Percentiles rank a stretch among this genome's conserved stretches.
phyloP scores from a whole-genome alignment of 1,140 invertebrate species.

The Nephotettix cincticeps region DNA sequence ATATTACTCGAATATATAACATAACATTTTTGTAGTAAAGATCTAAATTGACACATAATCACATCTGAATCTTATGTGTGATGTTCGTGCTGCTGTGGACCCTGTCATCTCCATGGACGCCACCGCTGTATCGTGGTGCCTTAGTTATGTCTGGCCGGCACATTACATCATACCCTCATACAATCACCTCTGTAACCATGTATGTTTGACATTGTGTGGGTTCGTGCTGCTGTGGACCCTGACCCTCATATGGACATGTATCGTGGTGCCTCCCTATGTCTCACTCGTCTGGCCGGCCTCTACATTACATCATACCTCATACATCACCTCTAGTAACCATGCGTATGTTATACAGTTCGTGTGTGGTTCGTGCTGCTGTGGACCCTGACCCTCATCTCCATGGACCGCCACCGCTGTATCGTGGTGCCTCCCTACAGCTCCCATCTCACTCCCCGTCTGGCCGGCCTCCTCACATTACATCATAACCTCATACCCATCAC shows the following conservation, averaged over 20 bases:
- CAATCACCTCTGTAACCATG: too few relatives aligned
- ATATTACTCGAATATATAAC: too few relatives aligned
- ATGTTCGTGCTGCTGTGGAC: constrained; percentile 61
- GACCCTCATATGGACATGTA: constrained; percentile 59
- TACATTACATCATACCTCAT: too few relatives aligned
- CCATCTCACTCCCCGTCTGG: constrained; percentile 50
- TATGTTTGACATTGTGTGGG: too few relatives aligned
- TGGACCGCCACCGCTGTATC: constrained; percentile 58
- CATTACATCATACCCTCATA: too few relatives aligned
- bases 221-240: constrained; percentile 61
- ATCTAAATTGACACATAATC: too few relatives aligned
- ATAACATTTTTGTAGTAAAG: too few relatives aligned
- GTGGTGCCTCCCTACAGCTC: constrained; percentile 57
- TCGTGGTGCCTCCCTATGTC: constrained; percentile 57
- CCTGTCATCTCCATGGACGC: constrained; percentile 59
- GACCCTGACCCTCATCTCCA: constrained; percentile 59
- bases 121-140: constrained; percentile 57
- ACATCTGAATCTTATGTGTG: too few relatives aligned
- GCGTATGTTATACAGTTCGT: constrained; percentile 57
- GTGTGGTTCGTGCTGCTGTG: constrained; percentile 59
- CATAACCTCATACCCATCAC: too few relatives aligned
- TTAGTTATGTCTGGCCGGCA: constrained; percentile 51
- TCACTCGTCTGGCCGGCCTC: constrained; percentile 52
- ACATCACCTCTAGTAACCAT: too few relatives aligned
- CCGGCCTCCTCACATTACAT: constrained; percentile 49